phyloP scores from a whole-genome alignment of 2,113 vertebrate genomes.

The Periophthalmus modestus region DNA sequence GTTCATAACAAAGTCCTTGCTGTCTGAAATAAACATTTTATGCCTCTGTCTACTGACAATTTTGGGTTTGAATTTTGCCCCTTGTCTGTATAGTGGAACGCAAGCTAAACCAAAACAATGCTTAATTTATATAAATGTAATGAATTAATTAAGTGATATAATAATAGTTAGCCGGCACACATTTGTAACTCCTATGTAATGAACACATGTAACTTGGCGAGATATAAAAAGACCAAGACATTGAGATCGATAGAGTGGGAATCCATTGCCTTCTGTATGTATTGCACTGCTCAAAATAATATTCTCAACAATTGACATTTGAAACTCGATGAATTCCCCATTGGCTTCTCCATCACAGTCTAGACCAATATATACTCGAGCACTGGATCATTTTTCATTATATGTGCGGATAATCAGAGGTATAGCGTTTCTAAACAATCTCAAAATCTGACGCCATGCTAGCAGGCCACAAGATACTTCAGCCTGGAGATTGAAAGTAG shows the following conservation, averaged over 20 bases:
- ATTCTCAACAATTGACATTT: conserved; percentile 26
- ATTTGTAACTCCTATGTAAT: neutral
- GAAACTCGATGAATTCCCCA: conserved; percentile 17
- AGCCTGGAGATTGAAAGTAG: neutral
- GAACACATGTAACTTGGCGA: conserved; percentile 2
- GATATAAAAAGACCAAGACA: conserved; percentile 1
- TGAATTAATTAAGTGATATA: neutral
- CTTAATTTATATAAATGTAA: neutral
- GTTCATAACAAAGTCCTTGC: neutral
- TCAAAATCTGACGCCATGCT: neutral
- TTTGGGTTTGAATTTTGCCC: neutral
- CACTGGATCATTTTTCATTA: conserved; percentile 22
- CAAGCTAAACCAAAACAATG: neutral
- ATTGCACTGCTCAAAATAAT: conserved; percentile 37
- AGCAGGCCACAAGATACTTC: neutral
- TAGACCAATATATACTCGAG: conserved; percentile 32
- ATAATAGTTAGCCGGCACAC: neutral
- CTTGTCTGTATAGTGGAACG: neutral
- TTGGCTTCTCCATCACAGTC: conserved; percentile 27
- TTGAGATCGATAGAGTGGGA: conserved; percentile 7
- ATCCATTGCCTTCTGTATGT: conserved; percentile 14
- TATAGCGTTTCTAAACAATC: conserved; percentile 8
- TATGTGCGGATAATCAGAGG: conserved; percentile 9
- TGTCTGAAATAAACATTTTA: neutral
- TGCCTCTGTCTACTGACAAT: neutral